Percentiles rank a stretch among this genome's conserved stretches.
Evolutionary conservation across 2,113 vertebrate species (phyloP).

Genomic region (Meles meles): DNA sequence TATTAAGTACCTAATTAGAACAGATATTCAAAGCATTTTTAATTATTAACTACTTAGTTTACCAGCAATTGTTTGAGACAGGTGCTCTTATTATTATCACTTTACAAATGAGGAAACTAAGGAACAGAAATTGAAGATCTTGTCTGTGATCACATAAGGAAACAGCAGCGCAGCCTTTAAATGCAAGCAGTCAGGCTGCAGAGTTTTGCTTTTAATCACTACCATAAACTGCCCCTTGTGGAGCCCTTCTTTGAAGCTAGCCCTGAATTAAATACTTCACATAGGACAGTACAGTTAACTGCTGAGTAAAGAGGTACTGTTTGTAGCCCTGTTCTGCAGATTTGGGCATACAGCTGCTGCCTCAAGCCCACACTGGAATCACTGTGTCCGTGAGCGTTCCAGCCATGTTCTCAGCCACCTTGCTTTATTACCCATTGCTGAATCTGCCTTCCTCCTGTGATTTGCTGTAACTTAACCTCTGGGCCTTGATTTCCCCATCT

Average conservation of each 20-base stretch:
- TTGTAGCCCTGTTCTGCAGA: neutral
- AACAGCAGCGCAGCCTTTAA: neutral
- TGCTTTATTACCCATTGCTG: neutral
- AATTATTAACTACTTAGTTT: neutral
- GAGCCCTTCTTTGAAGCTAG: neutral
- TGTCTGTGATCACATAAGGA: neutral
- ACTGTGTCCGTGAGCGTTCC: neutral
- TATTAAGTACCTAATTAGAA: neutral
- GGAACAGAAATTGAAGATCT: neutral
- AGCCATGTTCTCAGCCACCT: neutral
- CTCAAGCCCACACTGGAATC: neutral
- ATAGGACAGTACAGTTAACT: neutral
- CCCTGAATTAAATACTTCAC: neutral
- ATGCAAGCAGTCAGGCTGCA: neutral
- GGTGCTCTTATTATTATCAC: neutral
- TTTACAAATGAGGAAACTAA: neutral
- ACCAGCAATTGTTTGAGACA: neutral
- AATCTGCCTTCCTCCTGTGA: neutral
- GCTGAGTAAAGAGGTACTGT: neutral
- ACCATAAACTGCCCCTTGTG: neutral
- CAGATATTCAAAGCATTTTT: neutral
- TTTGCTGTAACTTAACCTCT: neutral
- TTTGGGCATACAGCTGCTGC: neutral
- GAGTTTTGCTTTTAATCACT: neutral
- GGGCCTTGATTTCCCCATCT: neutral